These are phyloP conservation scores for Gymnoscopelus microlampas DNA, from an alignment of 2,797 vertebrate genomes.

Conservation along the genomic window DNA sequence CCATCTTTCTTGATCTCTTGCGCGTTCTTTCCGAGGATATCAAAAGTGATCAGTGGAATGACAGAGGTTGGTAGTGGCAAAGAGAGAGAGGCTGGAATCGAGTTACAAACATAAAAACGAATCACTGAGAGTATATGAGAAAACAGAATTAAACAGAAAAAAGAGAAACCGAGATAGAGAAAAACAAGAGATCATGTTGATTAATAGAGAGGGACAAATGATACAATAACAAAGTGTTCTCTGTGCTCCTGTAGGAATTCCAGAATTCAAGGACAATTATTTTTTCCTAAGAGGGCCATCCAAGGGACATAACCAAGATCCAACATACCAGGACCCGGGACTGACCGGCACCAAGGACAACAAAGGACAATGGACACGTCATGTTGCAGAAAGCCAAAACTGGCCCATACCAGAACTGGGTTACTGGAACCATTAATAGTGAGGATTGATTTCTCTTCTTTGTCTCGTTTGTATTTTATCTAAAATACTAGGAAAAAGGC, in stretches of 20 bases:
- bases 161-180: too few relatives aligned
- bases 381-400: constrained; percentile 1
- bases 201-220: background rate
- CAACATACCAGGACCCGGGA: constrained; percentile 37
- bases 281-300: constrained; percentile 53
- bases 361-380: constrained; percentile 12
- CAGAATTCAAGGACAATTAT: constrained; percentile 30
- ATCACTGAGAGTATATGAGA: constrained; percentile 10
- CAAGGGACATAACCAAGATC: constrained; percentile 43
- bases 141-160: too few relatives aligned
- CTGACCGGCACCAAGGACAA: constrained; percentile 16
- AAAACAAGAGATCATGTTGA: too few relatives aligned
- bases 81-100: constrained; percentile 1
- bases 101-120: constrained; percentile 16
- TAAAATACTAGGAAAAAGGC: background rate
- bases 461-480: too few relatives aligned
- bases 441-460: too few relatives aligned
- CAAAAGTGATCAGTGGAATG: constrained; percentile 34
- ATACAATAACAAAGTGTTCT: constrained; percentile 64
- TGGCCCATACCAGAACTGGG: background rate
- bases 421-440: too few relatives aligned
- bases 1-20: constrained; percentile 8
- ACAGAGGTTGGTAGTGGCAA: constrained; percentile 15
- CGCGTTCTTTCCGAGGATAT: background rate
- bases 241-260: constrained; percentile 52